Evolutionary conservation across 2,797 vertebrate genomes (phyloP).

Genomic region (Gila robusta): DNA sequence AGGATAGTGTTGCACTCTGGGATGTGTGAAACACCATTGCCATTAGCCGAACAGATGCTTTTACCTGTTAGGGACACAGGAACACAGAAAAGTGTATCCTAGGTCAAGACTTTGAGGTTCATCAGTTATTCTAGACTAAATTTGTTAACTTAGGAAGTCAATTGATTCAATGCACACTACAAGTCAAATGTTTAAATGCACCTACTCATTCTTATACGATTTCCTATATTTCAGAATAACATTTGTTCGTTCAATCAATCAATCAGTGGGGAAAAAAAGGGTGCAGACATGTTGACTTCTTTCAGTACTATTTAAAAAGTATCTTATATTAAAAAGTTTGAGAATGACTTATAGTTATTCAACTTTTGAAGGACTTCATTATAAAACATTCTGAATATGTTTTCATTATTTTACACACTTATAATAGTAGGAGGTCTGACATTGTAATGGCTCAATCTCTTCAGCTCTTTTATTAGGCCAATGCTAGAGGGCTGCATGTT

Average conservation of each 20-base stretch:
- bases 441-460: slow-evolving; percentile 77
- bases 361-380: too few relatives aligned
- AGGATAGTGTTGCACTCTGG: slow-evolving; percentile 73
- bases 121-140: background rate
- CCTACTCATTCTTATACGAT: background rate
- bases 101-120: slow-evolving; percentile 12
- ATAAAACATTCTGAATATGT: too few relatives aligned
- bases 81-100: background rate
- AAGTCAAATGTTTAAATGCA: background rate
- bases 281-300: background rate
- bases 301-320: background rate
- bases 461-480: slow-evolving; percentile 75
- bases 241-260: background rate
- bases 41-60: slow-evolving; percentile 69
- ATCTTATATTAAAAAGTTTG: background rate
- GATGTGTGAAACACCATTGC: slow-evolving; percentile 71
- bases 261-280: background rate
- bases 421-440: slow-evolving; percentile 81
- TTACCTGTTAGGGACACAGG: slow-evolving; percentile 62
- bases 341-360: too few relatives aligned
- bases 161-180: background rate
- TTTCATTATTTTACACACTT: slow-evolving; percentile 15
- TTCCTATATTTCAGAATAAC: background rate
- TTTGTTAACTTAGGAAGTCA: background rate
- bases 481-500: slow-evolving; percentile 65